Percentiles rank a stretch among this genome's conserved stretches.
phyloP scores from a whole-genome alignment of 2,888 invertebrate species.

The Zhuqinia jingwanae region DNA sequence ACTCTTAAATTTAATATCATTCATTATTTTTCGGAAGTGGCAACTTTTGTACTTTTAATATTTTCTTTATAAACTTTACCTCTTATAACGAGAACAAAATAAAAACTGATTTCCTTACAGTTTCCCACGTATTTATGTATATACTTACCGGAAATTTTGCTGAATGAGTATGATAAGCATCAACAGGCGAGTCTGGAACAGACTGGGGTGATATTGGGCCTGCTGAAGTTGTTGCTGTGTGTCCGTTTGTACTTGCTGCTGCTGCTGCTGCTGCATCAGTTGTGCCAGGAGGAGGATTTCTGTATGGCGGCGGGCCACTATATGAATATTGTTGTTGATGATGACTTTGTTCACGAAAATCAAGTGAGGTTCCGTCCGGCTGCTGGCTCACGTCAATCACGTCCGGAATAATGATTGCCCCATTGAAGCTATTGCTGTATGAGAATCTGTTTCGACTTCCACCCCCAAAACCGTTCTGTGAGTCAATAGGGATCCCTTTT shows the following conservation, averaged over 20 bases:
- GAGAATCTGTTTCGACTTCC: slow-evolving; percentile 34
- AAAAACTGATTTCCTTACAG: too few relatives aligned
- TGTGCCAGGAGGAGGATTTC: slow-evolving; percentile 59
- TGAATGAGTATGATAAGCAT: slow-evolving; percentile 76
- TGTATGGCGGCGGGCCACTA: slow-evolving; percentile 73
- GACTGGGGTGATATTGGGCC: slow-evolving; percentile 46
- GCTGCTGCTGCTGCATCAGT: slow-evolving; percentile 24
- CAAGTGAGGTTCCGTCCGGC: slow-evolving; percentile 62
- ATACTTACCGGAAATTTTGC: slow-evolving; percentile 78
- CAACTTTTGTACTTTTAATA: too few relatives aligned
- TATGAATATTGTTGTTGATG: slow-evolving; percentile 28
- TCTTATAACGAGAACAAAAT: too few relatives aligned
- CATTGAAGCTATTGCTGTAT: slow-evolving; percentile 21
- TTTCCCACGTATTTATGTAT: too few relatives aligned
- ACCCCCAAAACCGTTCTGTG: slow-evolving; percentile 43
- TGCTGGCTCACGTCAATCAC: slow-evolving; percentile 66
- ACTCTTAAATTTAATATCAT: too few relatives aligned
- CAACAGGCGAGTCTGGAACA: slow-evolving; percentile 64
- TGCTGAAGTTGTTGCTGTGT: background rate
- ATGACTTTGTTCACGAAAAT: slow-evolving; percentile 20
- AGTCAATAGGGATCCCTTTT: slow-evolving; percentile 51
- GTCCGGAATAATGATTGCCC: slow-evolving; percentile 57
- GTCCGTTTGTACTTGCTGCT: background rate
- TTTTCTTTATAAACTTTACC: too few relatives aligned
- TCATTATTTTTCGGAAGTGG: too few relatives aligned